These are phyloP conservation scores for Phenganax stokvisi DNA, from an alignment of 92 coral and sea anemone genomes.

Conservation along the genomic window DNA sequence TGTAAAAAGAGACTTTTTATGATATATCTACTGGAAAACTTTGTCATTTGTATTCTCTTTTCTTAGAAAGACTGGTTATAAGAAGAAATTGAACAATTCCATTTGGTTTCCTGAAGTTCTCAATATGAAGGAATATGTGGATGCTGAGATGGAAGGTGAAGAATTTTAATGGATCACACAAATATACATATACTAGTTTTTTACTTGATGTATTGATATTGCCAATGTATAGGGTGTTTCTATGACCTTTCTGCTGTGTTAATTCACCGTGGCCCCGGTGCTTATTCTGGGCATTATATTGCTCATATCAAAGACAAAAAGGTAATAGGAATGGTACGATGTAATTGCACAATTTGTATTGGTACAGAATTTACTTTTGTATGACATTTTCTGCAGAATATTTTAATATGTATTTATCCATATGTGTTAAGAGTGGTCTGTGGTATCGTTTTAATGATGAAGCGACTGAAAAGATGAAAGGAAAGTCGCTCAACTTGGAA, in stretches of 20 bases:
- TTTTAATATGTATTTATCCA: background rate
- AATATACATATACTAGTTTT: background rate
- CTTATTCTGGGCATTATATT: conserved; percentile 94
- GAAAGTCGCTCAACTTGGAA: conserved; percentile 68
- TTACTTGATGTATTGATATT: background rate
- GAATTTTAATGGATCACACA: too few relatives aligned
- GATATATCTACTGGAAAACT: too few relatives aligned
- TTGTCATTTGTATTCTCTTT: too few relatives aligned
- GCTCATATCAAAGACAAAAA: conserved; percentile 93
- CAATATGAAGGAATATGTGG: conserved; percentile 70
- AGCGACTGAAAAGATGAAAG: conserved; percentile 84
- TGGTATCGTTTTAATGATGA: conserved; percentile 99
- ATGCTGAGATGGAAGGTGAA: conserved; percentile 21
- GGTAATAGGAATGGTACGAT: conserved; percentile 38
- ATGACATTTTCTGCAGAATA: background rate
- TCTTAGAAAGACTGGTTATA: conserved; percentile 81
- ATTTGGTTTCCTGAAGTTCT: conserved; percentile 87
- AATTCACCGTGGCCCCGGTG: conserved; percentile 92
- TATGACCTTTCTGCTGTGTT: conserved; percentile 91
- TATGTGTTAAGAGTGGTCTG: conserved; percentile 56
- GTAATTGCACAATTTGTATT: too few relatives aligned
- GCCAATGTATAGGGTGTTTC: conserved; percentile 45
- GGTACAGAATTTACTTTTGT: background rate
- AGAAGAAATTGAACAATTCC: conserved; percentile 77
- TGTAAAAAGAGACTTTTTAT: too few relatives aligned